A percentile compares a stretch with the other conserved stretches of the same genome.
phyloP scores from a whole-genome alignment of 1,140 invertebrate genomes.

The Drosophila santomea region DNA sequence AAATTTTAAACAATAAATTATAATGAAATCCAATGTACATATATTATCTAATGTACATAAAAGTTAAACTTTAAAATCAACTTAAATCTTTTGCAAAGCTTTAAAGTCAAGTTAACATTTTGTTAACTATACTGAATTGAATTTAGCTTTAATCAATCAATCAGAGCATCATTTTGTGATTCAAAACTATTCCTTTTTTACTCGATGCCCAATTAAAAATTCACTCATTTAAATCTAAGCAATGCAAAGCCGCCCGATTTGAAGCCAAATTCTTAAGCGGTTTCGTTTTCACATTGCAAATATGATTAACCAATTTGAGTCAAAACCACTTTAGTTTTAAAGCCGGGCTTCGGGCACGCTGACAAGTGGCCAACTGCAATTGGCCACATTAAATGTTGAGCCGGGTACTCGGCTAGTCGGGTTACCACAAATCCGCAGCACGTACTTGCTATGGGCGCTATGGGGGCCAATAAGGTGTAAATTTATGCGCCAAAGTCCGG shows the following conservation, averaged over 20 bases:
- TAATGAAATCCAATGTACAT: no score
- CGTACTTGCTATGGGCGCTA: constrained; percentile 72
- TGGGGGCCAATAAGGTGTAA: constrained; percentile 83
- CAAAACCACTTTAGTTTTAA: constrained; percentile 79
- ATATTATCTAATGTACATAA: no score
- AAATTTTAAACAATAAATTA: no score
- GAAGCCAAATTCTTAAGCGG: constrained; percentile 55
- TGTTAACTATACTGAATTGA: background rate
- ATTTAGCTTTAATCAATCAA: constrained; percentile 11
- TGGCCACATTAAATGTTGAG: constrained; percentile 42
- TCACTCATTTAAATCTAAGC: constrained; percentile 46
- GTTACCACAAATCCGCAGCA: constrained; percentile 45
- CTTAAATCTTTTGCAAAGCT: background rate
- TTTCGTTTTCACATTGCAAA: constrained; percentile 59
- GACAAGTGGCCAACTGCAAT: constrained; percentile 60
- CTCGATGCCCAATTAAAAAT: constrained; percentile 29
- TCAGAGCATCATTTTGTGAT: background rate
- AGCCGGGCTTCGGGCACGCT: constrained; percentile 32
- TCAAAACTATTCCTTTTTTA: background rate
- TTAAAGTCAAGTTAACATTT: background rate
- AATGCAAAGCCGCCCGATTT: constrained; percentile 36
- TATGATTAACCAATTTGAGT: constrained; percentile 82
- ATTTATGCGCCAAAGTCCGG: constrained; percentile 68
- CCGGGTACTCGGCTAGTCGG: background rate
- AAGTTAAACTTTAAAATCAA: no score